These are phyloP conservation scores for Lepilemur ruficaudatus DNA, from an alignment of 2,797 vertebrate genomes.

Conservation along the genomic window DNA sequence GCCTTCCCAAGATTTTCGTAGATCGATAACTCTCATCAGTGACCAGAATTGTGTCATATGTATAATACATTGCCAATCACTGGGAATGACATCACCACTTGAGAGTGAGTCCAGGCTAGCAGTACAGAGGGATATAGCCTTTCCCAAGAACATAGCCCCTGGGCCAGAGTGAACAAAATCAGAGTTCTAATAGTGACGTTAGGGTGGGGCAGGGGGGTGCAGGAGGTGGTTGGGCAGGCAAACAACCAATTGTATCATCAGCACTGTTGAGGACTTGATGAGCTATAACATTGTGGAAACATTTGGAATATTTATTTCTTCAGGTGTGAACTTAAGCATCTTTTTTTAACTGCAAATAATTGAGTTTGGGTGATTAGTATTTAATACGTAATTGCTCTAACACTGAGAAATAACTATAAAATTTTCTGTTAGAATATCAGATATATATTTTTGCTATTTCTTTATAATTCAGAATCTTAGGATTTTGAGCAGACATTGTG, in stretches of 20 bases:
- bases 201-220: not conserved
- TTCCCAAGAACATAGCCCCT: not conserved
- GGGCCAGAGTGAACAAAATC: not conserved
- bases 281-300: fast-evolving
- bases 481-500: not conserved
- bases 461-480: conserved; percentile 31
- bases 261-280: no score
- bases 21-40: not conserved
- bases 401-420: conserved; percentile 26
- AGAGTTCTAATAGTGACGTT: not conserved
- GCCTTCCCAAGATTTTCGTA: not conserved
- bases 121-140: not conserved
- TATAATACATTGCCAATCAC: not conserved
- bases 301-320: not conserved
- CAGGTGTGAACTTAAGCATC: not conserved
- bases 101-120: not conserved
- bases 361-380: not conserved
- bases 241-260: not conserved
- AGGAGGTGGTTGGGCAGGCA: not conserved
- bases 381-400: not conserved
- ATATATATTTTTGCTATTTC: not conserved
- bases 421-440: not conserved
- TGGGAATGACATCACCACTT: not conserved
- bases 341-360: not conserved
- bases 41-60: not conserved